These are phyloP conservation scores for Agriotes lineatus DNA, from an alignment of 2,888 invertebrate species.

Conservation along the genomic window DNA sequence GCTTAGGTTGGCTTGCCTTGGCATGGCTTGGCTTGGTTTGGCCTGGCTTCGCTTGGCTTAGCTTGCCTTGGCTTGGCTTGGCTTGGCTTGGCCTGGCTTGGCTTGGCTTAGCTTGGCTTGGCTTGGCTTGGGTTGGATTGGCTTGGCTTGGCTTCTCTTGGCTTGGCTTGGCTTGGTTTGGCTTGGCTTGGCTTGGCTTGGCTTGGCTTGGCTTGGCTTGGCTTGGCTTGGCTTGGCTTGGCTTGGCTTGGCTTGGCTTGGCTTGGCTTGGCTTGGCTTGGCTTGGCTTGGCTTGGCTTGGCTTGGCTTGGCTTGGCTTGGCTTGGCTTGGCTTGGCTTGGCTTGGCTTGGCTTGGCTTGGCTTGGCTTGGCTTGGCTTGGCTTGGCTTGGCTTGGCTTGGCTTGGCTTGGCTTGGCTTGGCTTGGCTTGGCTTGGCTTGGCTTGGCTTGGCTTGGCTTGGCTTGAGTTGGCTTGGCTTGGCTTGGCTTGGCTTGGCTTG, in stretches of 20 bases:
- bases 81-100: conserved; percentile 1
- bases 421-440: too few species aligned
- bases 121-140: background rate
- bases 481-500: conserved; percentile 1
- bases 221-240: background rate
- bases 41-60: background rate
- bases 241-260: background rate
- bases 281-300: too few species aligned
- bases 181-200: background rate
- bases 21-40: background rate
- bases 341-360: too few species aligned
- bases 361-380: too few species aligned
- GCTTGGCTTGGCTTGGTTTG: background rate
- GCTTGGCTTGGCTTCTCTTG: background rate
- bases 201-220: too few species aligned
- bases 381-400: too few species aligned
- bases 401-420: background rate
- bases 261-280: background rate
- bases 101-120: background rate
- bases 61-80: background rate
- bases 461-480: background rate
- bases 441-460: too few species aligned
- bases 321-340: background rate
- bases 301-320: background rate
- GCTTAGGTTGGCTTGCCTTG: background rate